Percentiles rank a stretch among this genome's conserved stretches.
Evolutionary conservation across 1,140 invertebrate genomes (phyloP).

Genomic region (Diabrotica virgifera): DNA sequence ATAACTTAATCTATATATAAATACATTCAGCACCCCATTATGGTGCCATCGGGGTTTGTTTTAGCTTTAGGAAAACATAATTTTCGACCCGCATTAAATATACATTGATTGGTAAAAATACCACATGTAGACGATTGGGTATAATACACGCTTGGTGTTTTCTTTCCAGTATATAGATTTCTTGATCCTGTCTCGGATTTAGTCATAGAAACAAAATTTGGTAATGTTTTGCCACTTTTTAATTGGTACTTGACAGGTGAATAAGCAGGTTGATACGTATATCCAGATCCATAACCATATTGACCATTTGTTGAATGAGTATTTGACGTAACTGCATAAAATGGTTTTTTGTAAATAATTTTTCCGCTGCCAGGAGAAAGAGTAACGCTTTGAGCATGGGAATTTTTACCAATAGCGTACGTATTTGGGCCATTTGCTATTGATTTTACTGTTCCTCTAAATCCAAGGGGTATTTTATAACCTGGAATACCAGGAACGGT

Average conservation of each 20-base stretch:
- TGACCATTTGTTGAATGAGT: constrained; percentile 35
- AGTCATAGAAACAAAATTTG: constrained; percentile 67
- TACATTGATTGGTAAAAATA: constrained; percentile 80
- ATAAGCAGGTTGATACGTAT: constrained; percentile 40
- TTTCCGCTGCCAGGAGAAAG: constrained; percentile 56
- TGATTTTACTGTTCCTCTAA: constrained; percentile 62
- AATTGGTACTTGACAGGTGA: constrained; percentile 39
- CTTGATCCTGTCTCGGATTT: constrained; percentile 73
- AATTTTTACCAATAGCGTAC: constrained; percentile 55
- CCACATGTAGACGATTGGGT: constrained; percentile 82
- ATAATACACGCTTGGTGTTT: constrained; percentile 73
- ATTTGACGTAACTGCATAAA: constrained; percentile 47
- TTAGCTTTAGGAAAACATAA: constrained; percentile 73
- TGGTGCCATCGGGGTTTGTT: constrained; percentile 55
- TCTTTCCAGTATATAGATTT: constrained; percentile 54
- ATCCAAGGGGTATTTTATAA: constrained; percentile 64
- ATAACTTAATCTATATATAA: constrained; percentile 15
- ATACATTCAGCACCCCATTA: constrained; percentile 48
- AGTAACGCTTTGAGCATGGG: constrained; percentile 63
- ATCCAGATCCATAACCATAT: constrained; percentile 37
- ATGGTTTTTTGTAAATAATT: constrained; percentile 49
- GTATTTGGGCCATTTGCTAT: constrained; percentile 58
- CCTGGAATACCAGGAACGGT: constrained; percentile 58
- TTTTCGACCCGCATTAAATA: constrained; percentile 72
- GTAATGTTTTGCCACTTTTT: constrained; percentile 42